These are phyloP conservation scores for Sebastes elongatus DNA, from an alignment of 2,797 vertebrate genomes.

Conservation along the genomic window DNA sequence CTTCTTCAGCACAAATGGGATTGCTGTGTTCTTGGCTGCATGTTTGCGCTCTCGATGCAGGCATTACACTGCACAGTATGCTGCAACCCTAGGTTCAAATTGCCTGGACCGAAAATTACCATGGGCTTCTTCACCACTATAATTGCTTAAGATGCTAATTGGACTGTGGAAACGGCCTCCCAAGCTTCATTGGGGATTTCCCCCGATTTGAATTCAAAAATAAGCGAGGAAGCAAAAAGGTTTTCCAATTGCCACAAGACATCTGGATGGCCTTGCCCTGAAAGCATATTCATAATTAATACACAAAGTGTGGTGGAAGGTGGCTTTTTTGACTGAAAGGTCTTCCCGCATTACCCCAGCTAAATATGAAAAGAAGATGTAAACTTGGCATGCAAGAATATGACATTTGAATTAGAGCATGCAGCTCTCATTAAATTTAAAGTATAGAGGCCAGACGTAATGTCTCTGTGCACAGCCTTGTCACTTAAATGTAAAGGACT, in stretches of 20 bases:
- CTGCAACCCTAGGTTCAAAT: slow-evolving; percentile 65
- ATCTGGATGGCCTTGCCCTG: slow-evolving; percentile 83
- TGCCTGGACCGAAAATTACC: slow-evolving; percentile 64
- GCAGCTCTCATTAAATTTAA: slow-evolving; percentile 79
- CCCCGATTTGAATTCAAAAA: slow-evolving; percentile 77
- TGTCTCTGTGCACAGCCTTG: slow-evolving; percentile 51
- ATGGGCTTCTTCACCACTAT: slow-evolving; percentile 68
- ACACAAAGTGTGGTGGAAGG: slow-evolving; percentile 77
- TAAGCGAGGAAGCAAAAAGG: slow-evolving; percentile 71
- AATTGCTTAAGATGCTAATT: slow-evolving; percentile 85
- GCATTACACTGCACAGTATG: slow-evolving; percentile 32
- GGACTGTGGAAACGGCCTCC: slow-evolving; percentile 75
- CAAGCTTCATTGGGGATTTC: slow-evolving; percentile 78
- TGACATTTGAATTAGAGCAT: slow-evolving; percentile 82
- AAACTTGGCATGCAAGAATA: slow-evolving; percentile 77
- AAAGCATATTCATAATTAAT: slow-evolving; percentile 88
- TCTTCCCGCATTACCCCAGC: slow-evolving; percentile 70
- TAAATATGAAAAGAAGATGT: slow-evolving; percentile 80
- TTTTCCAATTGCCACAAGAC: slow-evolving; percentile 83
- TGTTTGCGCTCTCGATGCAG: slow-evolving; percentile 26
- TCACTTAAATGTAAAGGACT: slow-evolving; percentile 63
- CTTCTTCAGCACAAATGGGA: slow-evolving; percentile 21
- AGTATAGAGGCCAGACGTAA: slow-evolving; percentile 58
- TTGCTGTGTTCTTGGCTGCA: slow-evolving; percentile 19
- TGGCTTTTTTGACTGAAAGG: slow-evolving; percentile 80